Evolutionary conservation across 2,797 vertebrate genomes (phyloP).

Genomic region (Cygnus olor): DNA sequence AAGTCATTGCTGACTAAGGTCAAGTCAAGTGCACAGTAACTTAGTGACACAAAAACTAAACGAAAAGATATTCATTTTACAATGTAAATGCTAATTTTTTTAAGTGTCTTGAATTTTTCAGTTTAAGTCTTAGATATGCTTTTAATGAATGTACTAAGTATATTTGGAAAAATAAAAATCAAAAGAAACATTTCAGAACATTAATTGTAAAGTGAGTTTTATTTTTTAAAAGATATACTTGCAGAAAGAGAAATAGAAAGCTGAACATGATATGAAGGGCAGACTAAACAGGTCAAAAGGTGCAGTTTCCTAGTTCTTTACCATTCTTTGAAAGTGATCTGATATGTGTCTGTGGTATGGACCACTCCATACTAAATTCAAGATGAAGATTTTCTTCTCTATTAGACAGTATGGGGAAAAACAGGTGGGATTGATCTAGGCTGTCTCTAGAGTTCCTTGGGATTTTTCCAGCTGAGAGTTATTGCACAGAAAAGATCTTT

Average conservation of each 20-base stretch:
- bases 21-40: neutral
- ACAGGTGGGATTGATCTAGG: neutral
- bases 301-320: neutral
- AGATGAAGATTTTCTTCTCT: neutral
- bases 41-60: neutral
- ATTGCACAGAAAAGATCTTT: neutral
- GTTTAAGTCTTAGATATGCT: neutral
- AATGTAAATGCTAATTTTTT: neutral
- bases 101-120: too few species aligned
- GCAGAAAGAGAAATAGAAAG: neutral
- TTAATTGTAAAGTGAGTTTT: neutral
- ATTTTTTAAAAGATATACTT: neutral
- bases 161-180: neutral
- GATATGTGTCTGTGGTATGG: neutral
- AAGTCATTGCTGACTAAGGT: neutral
- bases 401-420: neutral
- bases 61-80: neutral
- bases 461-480: neutral
- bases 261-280: neutral
- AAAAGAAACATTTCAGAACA: neutral
- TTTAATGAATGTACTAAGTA: neutral
- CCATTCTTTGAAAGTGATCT: neutral
- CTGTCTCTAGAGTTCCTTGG: neutral
- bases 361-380: neutral
- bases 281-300: neutral